Base-by-base conservation (phyloP, 2,797 vertebrate species). In the Acrossocheilus fasciatus region DNA sequence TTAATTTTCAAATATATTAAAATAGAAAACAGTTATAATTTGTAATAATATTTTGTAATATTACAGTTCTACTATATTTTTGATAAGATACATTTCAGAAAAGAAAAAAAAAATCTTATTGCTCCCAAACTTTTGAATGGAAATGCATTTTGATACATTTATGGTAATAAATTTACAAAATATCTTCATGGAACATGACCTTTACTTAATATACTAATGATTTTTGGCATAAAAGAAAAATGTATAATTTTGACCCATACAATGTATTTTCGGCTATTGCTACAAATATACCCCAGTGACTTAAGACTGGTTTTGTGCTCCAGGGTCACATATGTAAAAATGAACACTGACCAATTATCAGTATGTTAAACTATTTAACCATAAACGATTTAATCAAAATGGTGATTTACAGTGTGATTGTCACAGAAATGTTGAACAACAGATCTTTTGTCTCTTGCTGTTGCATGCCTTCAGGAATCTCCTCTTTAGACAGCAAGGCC, bases 401-500 rank as follows among this genome's bases (percentile, higher is more conserved):
- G 17, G 2, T 76, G 9, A 30, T 54, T 52, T 75, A 73, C 11
- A 41, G 36, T 18, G 34, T 20, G 17, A 70, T 14, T 23, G 30
- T n/a, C 5, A 77, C 18, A 12, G 47, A 77, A 57, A 77, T 41
- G 6, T 12, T 57, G 34, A 57, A 14, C 10, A 12, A 54, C 8
- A 62, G 12, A 64, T 30, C 8, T 26, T 47, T 34, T 41, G 77
- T 80, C 20, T 72, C 50, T 57, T 82, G 7, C 9, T 73, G 47
- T 39, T 30, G 54, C 2, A 39, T 81, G 18, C 34, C 9, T 69
- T 47, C 90, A 99, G 98, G 98, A 81, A 97, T 99, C 94, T 97
- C 98, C 0, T 97, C 98, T 3, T 92, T 99, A 94, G 98, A 99
- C 90, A 97, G 97, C 90, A 97, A 96, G 92, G 97, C 97, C 0